Base-by-base conservation (phyloP, 2,113 vertebrate genomes). In the human (Homo sapiens) region DNA sequence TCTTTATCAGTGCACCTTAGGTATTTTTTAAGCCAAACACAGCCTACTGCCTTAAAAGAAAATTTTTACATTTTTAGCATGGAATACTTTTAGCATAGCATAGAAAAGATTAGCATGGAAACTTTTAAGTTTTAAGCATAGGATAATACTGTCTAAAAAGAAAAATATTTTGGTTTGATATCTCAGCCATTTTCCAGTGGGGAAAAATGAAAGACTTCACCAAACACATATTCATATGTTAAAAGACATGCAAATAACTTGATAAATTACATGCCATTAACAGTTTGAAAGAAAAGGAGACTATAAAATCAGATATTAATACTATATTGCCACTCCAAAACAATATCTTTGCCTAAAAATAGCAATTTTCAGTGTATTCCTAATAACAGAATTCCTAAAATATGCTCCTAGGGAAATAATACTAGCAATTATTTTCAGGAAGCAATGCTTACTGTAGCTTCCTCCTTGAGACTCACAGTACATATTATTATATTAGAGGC, bases 231-330 rank as follows among this genome's bases (percentile, higher is more conserved):
- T 79, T 59, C 48, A n/a, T 32, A 35, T 35, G 66, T 48, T 81
- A 59, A 90, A 90, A 96, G 55, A 86, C 40, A 94, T 68, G 72
- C 59, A 68, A 89, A 96, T 43, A 43, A 73, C 76, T 81, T 92
- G 22, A 78, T 94, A 84, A 90, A 83, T 79, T 43, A 45, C 30
- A 68, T 5, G 6, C 3, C 80, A 43, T 50, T 76, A 45, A 55
- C 2, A 32, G 13, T 61, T 90, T 75, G 35, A 59, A 96, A 81
- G 23, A 7, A 91, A 75, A 40, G 4, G 6, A 3, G 5, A 9
- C 27, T 25, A 66, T 59, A 86, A 84, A 82, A 66, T 25, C 32
- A 72, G 35, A 94, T 82, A 55, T 9, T 55, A 38, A 48, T 45
- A 87, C 52, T 38, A 89, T n/a, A 25, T 11, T 48, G 25, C 27